Percentiles rank a stretch among this genome's conserved stretches.
phyloP scores from a whole-genome alignment of 2,797 vertebrate genomes.

The Mus minutoides region DNA sequence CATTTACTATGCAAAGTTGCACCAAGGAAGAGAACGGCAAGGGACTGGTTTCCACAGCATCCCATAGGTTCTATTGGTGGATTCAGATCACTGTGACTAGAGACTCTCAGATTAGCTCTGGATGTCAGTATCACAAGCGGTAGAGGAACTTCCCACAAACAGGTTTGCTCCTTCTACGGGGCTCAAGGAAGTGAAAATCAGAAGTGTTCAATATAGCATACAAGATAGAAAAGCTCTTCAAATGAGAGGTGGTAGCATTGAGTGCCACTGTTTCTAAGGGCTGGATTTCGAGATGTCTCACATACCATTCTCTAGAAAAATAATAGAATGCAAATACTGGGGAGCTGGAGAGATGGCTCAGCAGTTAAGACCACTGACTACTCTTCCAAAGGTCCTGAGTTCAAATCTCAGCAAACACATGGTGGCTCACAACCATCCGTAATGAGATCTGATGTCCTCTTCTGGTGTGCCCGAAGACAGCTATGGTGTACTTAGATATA shows the following conservation, averaged over 20 bases:
- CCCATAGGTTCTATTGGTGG: neutral
- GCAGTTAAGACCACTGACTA: too few species aligned
- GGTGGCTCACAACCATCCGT: too few species aligned
- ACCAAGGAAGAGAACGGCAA: neutral
- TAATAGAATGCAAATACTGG: neutral
- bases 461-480: too few species aligned
- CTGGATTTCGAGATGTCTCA: neutral
- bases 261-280: neutral
- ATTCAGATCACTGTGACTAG: neutral
- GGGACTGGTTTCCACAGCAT: neutral
- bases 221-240: neutral
- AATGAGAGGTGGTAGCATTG: neutral
- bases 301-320: neutral
- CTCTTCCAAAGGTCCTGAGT: too few species aligned
- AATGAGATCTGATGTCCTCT: too few species aligned
- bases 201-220: neutral
- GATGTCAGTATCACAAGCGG: neutral
- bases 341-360: too few species aligned
- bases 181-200: constrained; percentile 6
- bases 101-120: neutral
- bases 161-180: neutral
- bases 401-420: too few species aligned
- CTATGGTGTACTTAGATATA: too few species aligned
- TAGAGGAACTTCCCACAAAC: neutral
- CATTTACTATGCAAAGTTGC: neutral